Evolutionary conservation across 2,888 invertebrate species (phyloP).

Genomic region (Eupithecia subumbrata): DNA sequence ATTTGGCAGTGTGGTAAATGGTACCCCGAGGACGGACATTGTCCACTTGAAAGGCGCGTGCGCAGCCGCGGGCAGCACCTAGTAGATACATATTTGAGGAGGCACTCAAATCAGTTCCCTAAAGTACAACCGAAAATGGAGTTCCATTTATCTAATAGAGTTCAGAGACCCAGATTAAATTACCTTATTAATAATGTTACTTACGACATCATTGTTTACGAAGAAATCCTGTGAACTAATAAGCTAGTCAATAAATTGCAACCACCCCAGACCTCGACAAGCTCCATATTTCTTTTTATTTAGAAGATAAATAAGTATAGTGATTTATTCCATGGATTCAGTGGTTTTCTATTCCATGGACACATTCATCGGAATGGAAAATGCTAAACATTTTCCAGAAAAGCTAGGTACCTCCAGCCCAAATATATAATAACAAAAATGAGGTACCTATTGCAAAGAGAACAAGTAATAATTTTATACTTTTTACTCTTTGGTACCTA

Average conservation of each 20-base stretch:
- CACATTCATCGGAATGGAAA: neutral
- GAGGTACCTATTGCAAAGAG: neutral
- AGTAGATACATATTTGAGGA: no score
- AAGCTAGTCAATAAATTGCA: constrained; percentile 2
- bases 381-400: neutral
- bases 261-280: neutral
- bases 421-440: neutral
- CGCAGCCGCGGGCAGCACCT: no score
- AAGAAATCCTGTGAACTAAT: neutral
- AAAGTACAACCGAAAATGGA: no score
- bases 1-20: no score
- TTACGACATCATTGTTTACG: neutral
- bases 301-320: neutral
- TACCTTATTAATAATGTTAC: neutral
- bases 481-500: no score
- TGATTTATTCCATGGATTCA: constrained; percentile 1
- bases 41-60: no score
- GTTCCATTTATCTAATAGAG: no score
- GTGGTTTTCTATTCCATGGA: neutral
- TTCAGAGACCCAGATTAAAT: neutral
- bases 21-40: no score
- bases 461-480: no score
- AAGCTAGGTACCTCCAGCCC: neutral
- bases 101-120: no score
- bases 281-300: neutral